Conservation (phyloP, 2,797 vertebrate species). For the Parambassis ranga region DNA sequence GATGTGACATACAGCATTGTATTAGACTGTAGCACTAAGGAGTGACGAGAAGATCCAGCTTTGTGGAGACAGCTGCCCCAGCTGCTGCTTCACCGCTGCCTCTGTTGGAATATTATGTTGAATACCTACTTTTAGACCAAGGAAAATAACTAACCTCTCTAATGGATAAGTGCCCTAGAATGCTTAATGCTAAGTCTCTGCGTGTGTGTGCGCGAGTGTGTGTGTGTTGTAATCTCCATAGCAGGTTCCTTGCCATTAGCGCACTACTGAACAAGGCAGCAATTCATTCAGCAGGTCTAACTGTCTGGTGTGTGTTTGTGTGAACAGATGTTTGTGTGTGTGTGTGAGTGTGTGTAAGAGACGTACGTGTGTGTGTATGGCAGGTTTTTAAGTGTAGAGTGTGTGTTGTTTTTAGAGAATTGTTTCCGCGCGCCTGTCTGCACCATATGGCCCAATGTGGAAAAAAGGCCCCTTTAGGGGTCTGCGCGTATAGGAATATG, state of each 20-base stretch:
- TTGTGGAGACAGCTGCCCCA: slow-evolving; percentile 17
- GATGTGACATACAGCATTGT: too few relatives aligned
- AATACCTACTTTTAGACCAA: slow-evolving; percentile 60
- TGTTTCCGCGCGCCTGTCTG: slow-evolving; percentile 78
- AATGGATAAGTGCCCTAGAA: slow-evolving; percentile 68
- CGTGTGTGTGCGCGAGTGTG: slow-evolving; percentile 10
- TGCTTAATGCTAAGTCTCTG: slow-evolving; percentile 51
- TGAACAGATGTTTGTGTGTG: slow-evolving; percentile 34
- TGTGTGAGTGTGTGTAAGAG: slow-evolving; percentile 3
- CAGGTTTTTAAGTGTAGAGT: slow-evolving; percentile 68
- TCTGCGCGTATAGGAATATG: slow-evolving; percentile 45
- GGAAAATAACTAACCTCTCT: slow-evolving; percentile 59
- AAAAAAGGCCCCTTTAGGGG: slow-evolving; percentile 74
- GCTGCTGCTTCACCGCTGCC: slow-evolving; percentile 46
- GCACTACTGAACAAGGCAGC: slow-evolving; percentile 74
- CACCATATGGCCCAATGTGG: slow-evolving; percentile 78
- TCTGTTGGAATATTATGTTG: slow-evolving; percentile 53
- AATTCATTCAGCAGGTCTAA: slow-evolving; percentile 78
- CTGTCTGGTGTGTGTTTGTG: slow-evolving; percentile 51
- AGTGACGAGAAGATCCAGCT: slow-evolving; percentile 18
- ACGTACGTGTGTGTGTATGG: slow-evolving; percentile 41
- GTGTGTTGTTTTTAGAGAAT: slow-evolving; percentile 78
- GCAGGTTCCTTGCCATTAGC: slow-evolving; percentile 74
- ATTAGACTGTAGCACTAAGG: too few relatives aligned
- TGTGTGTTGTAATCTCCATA: slow-evolving; percentile 61